These are phyloP conservation scores for Stenopsyche tienmushanensis DNA, from an alignment of 1,140 invertebrate species.

Conservation along the genomic window DNA sequence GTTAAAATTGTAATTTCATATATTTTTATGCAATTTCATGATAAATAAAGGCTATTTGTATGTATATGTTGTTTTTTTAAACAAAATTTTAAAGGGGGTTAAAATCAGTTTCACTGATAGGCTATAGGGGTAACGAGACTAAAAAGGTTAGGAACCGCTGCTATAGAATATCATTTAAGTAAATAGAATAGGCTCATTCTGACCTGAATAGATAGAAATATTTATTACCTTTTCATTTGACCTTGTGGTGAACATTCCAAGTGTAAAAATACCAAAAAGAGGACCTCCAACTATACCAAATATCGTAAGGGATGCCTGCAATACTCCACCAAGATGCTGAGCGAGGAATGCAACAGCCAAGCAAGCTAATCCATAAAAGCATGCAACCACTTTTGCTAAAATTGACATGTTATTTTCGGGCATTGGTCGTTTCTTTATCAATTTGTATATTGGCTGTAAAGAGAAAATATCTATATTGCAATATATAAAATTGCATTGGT, in stretches of 20 bases:
- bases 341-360: slow-evolving; percentile 72
- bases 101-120: too few species aligned
- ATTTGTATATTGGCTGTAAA: slow-evolving; percentile 31
- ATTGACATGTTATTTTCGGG: slow-evolving; percentile 40
- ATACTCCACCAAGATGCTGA: slow-evolving; percentile 74
- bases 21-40: too few species aligned
- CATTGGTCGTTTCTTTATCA: slow-evolving; percentile 22
- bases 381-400: slow-evolving; percentile 51
- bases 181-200: not conserved
- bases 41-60: too few species aligned
- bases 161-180: not conserved
- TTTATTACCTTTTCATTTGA: slow-evolving; percentile 69
- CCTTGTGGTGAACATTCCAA: slow-evolving; percentile 87
- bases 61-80: too few species aligned
- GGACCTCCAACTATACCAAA: slow-evolving; percentile 88
- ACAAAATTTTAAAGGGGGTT: too few species aligned
- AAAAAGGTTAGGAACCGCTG: too few species aligned
- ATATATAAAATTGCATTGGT: not conserved
- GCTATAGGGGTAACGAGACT: too few species aligned
- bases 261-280: slow-evolving; percentile 77
- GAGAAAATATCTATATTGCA: slow-evolving; percentile 3
- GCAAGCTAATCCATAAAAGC: slow-evolving; percentile 55
- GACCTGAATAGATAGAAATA: slow-evolving; percentile 1
- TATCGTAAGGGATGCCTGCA: slow-evolving; percentile 82
- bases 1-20: too few species aligned